Base-by-base conservation (phyloP, 2,888 invertebrate genomes). In the Fragum sueziense region DNA sequence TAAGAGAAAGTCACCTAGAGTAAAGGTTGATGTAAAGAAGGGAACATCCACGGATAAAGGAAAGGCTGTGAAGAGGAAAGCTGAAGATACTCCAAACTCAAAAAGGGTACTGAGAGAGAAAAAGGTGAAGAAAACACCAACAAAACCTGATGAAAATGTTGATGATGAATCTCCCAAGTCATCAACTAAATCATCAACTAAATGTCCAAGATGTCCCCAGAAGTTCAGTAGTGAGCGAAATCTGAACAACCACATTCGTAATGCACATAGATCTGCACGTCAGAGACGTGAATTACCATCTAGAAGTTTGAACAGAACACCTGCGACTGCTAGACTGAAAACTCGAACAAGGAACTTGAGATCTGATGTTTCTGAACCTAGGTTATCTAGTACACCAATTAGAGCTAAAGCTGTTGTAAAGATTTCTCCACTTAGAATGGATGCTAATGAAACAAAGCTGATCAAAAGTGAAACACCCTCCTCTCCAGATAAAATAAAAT, bases 381-480 rank as follows among this genome's bases (percentile, higher is more conserved):
- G 62, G 33, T 61, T 70, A n/a, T 37, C 75, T 20, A 79, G 75
- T 54, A 81, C 77, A 47, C 81, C 81, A 34, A 62, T 72, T 62
- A 68, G 67, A 29, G 61, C 78, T 34, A 77, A 62, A 51, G 65
- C 76, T 27, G 70, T 78, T 7, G 78, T 78, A 4, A 57, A 70
- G 47, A 67, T 78, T 14, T 82, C 82, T n/a, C 78, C 82, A 20
- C 51, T 78, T 17, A 51, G 75, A 57, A 27, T 78, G 27, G 76
- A 73, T n/a, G 65, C 69, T 17, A 25, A 22, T 65, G 65, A 65
- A 22, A 65, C 27, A 1, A 65, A 27, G 65, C 7, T 41, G 17
- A 41, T 65, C 1, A 65, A 65, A 25, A 25, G 11, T 31, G 33
- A 33, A n/a, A 61, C 31, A 2, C 1, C 59, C 14, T n/a, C 14